phyloP scores from a whole-genome alignment of 2,797 vertebrate species.

The Macroramphosus scolopax region DNA sequence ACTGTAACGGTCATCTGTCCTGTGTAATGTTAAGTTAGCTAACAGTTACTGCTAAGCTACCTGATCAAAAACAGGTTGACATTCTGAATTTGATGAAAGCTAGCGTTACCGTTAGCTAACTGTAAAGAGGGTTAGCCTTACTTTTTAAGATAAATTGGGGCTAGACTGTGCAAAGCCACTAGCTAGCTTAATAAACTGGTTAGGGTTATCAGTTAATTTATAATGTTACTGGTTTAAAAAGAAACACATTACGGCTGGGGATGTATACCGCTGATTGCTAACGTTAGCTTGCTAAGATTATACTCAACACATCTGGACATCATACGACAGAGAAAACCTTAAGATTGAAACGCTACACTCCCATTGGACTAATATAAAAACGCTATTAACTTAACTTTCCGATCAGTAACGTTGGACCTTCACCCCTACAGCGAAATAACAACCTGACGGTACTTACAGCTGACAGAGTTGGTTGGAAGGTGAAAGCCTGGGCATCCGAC shows the following conservation, averaged over 20 bases:
- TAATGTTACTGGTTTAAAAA: background rate
- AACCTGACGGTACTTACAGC: conserved; percentile 32
- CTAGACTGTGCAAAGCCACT: too few species aligned
- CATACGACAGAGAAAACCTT: background rate
- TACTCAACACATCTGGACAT: conserved; percentile 49
- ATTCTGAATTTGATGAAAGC: background rate
- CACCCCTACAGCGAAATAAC: background rate
- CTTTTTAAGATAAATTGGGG: background rate
- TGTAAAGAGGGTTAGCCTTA: background rate
- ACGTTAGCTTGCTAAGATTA: conserved; percentile 36
- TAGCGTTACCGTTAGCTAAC: background rate
- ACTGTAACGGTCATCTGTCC: background rate
- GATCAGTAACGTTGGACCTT: background rate
- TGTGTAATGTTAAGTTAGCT: background rate
- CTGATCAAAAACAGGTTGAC: too few species aligned
- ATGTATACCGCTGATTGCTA: conserved; percentile 37
- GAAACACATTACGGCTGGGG: background rate
- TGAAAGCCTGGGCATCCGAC: conserved; percentile 31
- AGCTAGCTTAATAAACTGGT: too few species aligned
- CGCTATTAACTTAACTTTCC: background rate
- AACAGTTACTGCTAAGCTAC: background rate
- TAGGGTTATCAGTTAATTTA: too few species aligned
- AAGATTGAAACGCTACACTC: background rate
- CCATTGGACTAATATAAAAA: background rate
- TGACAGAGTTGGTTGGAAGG: conserved; percentile 1